phyloP scores from a whole-genome alignment of 2,797 vertebrate species.

The Clarias platycephalus region DNA sequence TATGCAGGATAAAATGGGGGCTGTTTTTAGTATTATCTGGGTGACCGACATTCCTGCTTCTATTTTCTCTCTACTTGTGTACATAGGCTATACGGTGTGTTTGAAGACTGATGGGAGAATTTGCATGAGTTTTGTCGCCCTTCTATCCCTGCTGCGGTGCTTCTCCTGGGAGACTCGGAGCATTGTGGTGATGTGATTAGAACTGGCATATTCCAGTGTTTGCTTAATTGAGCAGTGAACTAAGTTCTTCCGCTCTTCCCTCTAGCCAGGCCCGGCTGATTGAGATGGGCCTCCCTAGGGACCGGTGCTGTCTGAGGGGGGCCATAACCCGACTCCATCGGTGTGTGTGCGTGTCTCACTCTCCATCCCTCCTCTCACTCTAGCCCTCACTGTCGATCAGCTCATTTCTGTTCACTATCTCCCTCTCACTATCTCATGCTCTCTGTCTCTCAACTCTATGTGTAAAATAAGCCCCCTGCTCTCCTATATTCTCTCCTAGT shows the following conservation, averaged over 20 bases:
- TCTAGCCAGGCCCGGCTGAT: constrained; percentile 72
- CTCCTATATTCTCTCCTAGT: constrained; percentile 33
- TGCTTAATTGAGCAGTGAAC: constrained; percentile 72
- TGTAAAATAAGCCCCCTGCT: constrained; percentile 51
- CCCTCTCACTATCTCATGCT: constrained; percentile 38
- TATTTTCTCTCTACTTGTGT: background rate
- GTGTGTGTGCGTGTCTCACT: constrained; percentile 7
- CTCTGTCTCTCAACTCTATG: constrained; percentile 32
- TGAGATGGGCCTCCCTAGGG: constrained; percentile 75
- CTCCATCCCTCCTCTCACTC: background rate
- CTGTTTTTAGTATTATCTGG: constrained; percentile 15
- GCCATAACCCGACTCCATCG: constrained; percentile 29
- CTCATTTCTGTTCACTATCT: constrained; percentile 27
- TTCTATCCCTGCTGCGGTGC: constrained; percentile 60
- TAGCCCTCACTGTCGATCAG: constrained; percentile 33
- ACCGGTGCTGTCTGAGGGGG: constrained; percentile 57
- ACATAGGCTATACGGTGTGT: background rate
- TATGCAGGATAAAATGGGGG: background rate
- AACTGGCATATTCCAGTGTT: constrained; percentile 58
- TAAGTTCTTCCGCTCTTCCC: constrained; percentile 63
- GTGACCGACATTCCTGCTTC: constrained; percentile 7
- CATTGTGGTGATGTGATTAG: constrained; percentile 72
- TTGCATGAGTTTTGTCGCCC: constrained; percentile 16
- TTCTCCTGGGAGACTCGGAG: constrained; percentile 38
- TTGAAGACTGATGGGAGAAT: constrained; percentile 4